Evolutionary conservation across 2,113 vertebrate genomes (phyloP).

Genomic region (Psephotus haematonotus): DNA sequence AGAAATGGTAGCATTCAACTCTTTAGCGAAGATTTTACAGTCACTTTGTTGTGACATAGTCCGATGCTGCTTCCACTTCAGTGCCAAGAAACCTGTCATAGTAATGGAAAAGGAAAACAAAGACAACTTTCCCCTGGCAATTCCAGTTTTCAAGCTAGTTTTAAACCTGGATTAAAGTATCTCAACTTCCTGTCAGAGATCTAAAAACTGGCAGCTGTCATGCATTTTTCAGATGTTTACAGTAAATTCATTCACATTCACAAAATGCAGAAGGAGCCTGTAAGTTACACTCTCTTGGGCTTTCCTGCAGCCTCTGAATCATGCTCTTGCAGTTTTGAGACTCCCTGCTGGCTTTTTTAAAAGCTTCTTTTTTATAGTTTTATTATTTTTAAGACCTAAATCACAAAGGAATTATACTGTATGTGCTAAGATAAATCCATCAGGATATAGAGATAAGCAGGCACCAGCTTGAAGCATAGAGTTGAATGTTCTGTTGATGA

Average conservation of each 20-base stretch:
- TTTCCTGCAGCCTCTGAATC: not conserved
- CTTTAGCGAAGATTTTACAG: not conserved
- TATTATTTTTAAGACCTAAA: not conserved
- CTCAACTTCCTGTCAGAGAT: not conserved
- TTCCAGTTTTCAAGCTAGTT: not conserved
- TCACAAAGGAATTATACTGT: not conserved
- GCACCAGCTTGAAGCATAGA: not conserved
- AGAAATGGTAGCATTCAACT: not conserved
- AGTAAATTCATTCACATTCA: not conserved
- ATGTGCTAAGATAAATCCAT: not conserved
- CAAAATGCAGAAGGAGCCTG: not conserved
- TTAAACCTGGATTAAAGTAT: not conserved
- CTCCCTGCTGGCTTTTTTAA: not conserved
- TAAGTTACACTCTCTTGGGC: not conserved
- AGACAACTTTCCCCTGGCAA: not conserved
- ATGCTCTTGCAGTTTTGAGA: not conserved
- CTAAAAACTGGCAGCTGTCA: not conserved
- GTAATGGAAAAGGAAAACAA: not conserved
- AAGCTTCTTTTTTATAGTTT: not conserved
- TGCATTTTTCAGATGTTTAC: not conserved
- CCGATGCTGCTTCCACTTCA: not conserved
- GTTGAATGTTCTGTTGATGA: rapidly evolving
- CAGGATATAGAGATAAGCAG: not conserved
- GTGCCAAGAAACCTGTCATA: not conserved
- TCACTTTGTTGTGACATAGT: not conserved